These are phyloP conservation scores for Podiceps cristatus DNA, from an alignment of 2,113 vertebrate species.

Conservation along the genomic window DNA sequence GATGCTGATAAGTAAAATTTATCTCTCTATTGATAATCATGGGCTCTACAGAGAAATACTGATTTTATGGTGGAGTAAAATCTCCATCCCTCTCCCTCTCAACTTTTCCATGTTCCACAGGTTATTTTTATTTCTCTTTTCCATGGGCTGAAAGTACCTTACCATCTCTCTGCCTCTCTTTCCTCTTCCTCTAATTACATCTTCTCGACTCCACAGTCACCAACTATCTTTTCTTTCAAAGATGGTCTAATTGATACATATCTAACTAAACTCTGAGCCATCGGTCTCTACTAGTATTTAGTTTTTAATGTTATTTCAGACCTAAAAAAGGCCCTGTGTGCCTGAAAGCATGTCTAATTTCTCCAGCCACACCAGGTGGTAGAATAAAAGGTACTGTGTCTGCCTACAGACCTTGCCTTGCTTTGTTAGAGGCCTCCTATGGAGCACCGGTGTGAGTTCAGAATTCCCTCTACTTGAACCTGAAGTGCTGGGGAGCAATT, in stretches of 20 bases:
- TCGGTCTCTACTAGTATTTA: background rate
- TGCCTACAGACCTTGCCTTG: conserved; percentile 28
- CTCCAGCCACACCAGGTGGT: conserved; percentile 46
- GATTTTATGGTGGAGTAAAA: background rate
- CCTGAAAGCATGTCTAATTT: conserved; percentile 44
- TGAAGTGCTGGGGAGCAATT: conserved; percentile 55
- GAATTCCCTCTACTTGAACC: conserved; percentile 52
- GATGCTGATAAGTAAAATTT: background rate
- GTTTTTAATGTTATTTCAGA: conserved; percentile 33
- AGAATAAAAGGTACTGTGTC: conserved; percentile 48
- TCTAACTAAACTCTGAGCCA: conserved; percentile 22
- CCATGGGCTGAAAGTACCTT: background rate
- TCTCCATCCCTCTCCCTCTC: background rate
- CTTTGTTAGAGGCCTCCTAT: conserved; percentile 62
- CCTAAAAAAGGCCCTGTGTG: background rate
- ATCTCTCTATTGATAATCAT: background rate
- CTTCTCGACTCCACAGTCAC: background rate
- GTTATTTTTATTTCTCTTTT: background rate
- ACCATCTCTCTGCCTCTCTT: background rate
- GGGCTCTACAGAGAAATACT: background rate
- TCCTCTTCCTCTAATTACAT: conserved; percentile 12
- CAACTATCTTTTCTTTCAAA: background rate
- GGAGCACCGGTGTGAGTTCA: conserved; percentile 34
- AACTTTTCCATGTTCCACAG: background rate
- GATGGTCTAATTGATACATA: conserved; percentile 12